These are phyloP conservation scores for Eumeta japonica DNA, from an alignment of 1,140 invertebrate species.

Conservation along the genomic window DNA sequence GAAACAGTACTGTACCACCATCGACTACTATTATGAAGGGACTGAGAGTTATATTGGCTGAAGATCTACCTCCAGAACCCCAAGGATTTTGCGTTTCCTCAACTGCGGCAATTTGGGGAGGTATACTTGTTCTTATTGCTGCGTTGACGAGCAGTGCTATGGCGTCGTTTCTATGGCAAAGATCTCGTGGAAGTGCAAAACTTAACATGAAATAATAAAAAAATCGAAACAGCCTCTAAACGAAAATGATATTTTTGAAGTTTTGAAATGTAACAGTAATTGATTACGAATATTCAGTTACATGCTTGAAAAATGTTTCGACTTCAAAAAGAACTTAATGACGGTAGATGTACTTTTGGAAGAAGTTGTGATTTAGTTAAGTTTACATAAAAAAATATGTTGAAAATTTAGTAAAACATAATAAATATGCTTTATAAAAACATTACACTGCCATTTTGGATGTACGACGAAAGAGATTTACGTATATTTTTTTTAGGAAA, in stretches of 20 bases:
- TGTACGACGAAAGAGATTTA: too few relatives aligned
- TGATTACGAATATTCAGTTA: background rate
- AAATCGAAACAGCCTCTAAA: too few relatives aligned
- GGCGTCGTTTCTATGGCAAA: conserved; percentile 41
- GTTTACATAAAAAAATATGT: too few relatives aligned
- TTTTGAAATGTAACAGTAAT: background rate
- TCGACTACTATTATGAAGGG: conserved; percentile 62
- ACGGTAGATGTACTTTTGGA: background rate
- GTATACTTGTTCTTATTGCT: conserved; percentile 33
- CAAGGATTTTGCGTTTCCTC: conserved; percentile 45
- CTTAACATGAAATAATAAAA: too few relatives aligned
- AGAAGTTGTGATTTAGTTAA: too few relatives aligned
- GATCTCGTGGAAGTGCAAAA: conserved; percentile 29
- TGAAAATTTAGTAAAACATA: too few relatives aligned
- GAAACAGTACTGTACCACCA: conserved; percentile 56
- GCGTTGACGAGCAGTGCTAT: conserved; percentile 39
- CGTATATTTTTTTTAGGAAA: too few relatives aligned
- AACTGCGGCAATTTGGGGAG: conserved; percentile 45
- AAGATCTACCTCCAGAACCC: conserved; percentile 55
- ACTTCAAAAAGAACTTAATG: background rate
- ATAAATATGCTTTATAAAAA: too few relatives aligned
- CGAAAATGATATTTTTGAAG: background rate
- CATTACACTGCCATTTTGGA: too few relatives aligned
- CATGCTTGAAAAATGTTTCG: too few relatives aligned
- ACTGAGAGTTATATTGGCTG: conserved; percentile 66